Conservation (phyloP, 2,888 invertebrate species). For the Apantesis nais region DNA sequence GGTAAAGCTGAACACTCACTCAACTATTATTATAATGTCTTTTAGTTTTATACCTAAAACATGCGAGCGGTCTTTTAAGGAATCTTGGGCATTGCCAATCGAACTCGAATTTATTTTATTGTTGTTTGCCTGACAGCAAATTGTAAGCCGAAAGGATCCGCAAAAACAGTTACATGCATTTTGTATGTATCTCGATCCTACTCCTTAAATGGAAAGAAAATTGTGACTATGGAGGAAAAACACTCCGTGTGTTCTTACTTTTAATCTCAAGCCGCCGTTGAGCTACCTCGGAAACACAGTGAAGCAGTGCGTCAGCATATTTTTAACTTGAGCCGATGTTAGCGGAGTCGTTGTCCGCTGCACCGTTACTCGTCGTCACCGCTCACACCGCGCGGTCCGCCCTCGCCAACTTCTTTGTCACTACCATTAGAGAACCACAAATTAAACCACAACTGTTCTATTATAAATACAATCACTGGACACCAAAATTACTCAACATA, state of each 20-base stretch:
- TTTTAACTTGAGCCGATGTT: conserved; percentile 59
- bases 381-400: conserved; percentile 30
- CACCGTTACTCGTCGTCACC: conserved; percentile 70
- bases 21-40: not conserved
- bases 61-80: not conserved
- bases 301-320: conserved; percentile 75
- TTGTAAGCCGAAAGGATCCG: not conserved
- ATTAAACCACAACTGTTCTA: conserved; percentile 1
- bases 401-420: conserved; percentile 34
- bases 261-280: conserved; percentile 43
- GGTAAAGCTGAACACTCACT: conserved; percentile 33
- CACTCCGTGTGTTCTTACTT: conserved; percentile 1
- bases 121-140: not conserved
- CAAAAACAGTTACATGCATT: not conserved
- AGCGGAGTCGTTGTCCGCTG: conserved; percentile 77
- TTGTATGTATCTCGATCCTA: not conserved
- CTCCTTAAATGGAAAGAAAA: too few species aligned
- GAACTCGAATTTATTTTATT: not conserved
- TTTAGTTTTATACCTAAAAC: not conserved
- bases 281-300: conserved; percentile 63
- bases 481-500: not conserved
- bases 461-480: not conserved
- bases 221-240: not conserved
- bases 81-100: not conserved
- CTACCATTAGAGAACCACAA: conserved; percentile 20